These are phyloP conservation scores for Syrista parreyssii DNA, from an alignment of 2,888 invertebrate species.

Conservation along the genomic window DNA sequence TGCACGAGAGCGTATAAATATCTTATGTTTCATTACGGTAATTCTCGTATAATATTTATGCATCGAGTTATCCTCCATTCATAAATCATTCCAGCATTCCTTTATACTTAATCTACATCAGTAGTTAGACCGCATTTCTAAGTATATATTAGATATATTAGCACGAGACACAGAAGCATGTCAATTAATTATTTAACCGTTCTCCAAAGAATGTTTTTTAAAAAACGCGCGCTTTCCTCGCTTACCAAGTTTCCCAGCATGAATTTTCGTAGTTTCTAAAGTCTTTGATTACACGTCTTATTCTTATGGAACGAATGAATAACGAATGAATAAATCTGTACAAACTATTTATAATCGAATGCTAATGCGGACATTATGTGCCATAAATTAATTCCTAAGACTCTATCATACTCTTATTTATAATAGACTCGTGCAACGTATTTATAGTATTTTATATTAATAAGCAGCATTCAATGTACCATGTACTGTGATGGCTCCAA, in stretches of 20 bases:
- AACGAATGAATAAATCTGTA: constrained; percentile 24
- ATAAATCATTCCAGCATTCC: background rate
- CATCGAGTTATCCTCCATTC: background rate
- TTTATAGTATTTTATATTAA: constrained; percentile 27
- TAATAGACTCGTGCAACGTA: constrained; percentile 16
- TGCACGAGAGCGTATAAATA: background rate
- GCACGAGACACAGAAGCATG: background rate
- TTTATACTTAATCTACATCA: background rate
- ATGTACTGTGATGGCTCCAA: constrained; percentile 13
- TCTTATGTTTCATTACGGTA: background rate
- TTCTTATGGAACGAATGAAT: background rate
- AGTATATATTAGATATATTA: background rate
- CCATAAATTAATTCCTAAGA: background rate
- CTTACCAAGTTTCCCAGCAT: background rate
- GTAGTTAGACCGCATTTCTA: background rate
- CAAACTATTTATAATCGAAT: constrained; percentile 23
- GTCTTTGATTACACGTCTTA: background rate
- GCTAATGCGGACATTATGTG: background rate
- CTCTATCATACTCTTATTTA: constrained; percentile 13
- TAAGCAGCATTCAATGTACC: constrained; percentile 14
- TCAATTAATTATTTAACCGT: background rate
- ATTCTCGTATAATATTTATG: background rate
- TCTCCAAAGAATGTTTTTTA: background rate
- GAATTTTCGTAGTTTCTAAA: background rate
- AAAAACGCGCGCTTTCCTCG: background rate